phyloP scores from a whole-genome alignment of 2,113 vertebrate genomes.

The Python bivittatus region DNA sequence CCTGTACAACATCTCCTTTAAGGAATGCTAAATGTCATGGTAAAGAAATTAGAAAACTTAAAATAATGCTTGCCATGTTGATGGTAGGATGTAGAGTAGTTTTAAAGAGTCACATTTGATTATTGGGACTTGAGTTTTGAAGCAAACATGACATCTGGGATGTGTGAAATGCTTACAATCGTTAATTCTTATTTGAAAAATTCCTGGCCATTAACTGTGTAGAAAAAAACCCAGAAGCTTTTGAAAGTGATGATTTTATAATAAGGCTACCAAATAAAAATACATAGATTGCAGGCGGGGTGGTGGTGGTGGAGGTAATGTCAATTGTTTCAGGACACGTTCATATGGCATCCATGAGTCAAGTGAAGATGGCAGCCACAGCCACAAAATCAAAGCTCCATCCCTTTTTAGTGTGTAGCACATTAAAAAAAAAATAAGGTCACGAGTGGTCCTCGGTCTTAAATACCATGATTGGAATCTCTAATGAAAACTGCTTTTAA shows the following conservation, averaged over 20 bases:
- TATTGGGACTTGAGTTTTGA: background rate
- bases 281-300: background rate
- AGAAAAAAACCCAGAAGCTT: background rate
- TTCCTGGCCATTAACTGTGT: background rate
- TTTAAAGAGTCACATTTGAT: slow-evolving; percentile 1
- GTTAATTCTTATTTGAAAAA: background rate
- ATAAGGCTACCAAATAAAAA: background rate
- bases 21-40: slow-evolving; percentile 13
- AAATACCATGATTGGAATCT: too few relatives aligned
- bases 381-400: background rate
- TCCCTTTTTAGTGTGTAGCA: background rate
- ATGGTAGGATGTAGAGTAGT: background rate
- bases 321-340: background rate
- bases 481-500: too few relatives aligned
- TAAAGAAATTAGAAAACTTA: background rate
- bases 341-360: background rate
- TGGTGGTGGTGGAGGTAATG: background rate
- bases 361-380: background rate
- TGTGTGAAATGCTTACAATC: background rate
- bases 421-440: background rate
- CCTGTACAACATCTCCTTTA: background rate
- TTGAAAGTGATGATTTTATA: background rate
- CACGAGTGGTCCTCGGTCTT: background rate
- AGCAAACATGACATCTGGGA: background rate
- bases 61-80: slow-evolving; percentile 1